Evolutionary conservation across 2,888 invertebrate species (phyloP).

Genomic region (Seira ritae): DNA sequence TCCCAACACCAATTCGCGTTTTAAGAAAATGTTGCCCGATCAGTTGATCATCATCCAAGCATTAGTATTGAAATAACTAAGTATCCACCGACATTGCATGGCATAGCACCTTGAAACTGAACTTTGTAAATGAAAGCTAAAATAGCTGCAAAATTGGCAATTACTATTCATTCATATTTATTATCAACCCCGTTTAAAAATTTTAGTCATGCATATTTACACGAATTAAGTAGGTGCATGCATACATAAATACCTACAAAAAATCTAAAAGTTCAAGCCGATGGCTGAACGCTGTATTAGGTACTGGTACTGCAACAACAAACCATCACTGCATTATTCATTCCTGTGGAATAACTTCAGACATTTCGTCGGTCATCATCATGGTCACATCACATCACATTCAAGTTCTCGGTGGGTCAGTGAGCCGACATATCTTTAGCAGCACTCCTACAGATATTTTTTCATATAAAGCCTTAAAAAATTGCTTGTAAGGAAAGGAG

Average conservation of each 20-base stretch:
- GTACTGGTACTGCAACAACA: slow-evolving; percentile 18
- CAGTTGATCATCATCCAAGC: not conserved
- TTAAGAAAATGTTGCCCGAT: slow-evolving; percentile 8
- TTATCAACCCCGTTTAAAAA: not conserved
- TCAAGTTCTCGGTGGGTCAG: slow-evolving; percentile 4
- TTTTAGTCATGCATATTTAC: slow-evolving; percentile 13
- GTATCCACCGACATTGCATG: not conserved
- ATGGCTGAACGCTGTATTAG: not conserved
- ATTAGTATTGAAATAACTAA: too few relatives aligned
- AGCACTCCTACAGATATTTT: slow-evolving; percentile 20
- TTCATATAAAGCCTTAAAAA: not conserved
- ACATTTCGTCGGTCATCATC: slow-evolving; percentile 47
- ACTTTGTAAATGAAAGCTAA: not conserved
- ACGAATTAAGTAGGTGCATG: not conserved
- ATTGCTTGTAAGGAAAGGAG: not conserved
- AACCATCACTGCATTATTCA: not conserved
- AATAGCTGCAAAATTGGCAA: not conserved
- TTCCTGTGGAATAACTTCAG: slow-evolving; percentile 9
- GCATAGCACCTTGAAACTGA: not conserved
- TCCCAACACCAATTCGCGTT: too few relatives aligned
- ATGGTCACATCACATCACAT: slow-evolving; percentile 20
- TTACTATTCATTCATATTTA: slow-evolving; percentile 14
- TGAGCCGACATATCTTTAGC: slow-evolving; percentile 38
- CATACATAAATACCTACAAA: not conserved
- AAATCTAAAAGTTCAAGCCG: not conserved